A percentile compares a stretch with the other conserved stretches of the same genome.
Evolutionary conservation across 2,113 vertebrate genomes (phyloP).

Genomic region (Redunca redunca): DNA sequence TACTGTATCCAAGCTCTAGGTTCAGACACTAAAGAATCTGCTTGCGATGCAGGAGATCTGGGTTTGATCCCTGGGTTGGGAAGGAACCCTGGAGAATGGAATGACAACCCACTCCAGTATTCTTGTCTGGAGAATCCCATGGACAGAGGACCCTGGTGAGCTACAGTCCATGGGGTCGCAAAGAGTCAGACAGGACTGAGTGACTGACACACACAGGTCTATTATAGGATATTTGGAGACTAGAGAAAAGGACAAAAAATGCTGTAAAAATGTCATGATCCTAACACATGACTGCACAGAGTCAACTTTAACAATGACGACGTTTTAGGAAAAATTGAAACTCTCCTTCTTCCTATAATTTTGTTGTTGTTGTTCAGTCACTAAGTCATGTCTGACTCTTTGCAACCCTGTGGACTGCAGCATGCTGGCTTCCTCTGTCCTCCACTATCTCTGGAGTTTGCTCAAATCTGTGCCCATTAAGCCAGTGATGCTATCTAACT

Average conservation of each 20-base stretch:
- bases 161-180: not conserved
- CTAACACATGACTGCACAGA: not conserved
- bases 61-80: not conserved
- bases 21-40: not conserved
- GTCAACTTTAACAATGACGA: not conserved
- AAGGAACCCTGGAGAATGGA: not conserved
- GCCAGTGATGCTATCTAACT: not conserved
- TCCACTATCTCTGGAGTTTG: not conserved
- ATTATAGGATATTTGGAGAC: not conserved
- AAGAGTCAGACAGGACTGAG: not conserved
- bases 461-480: not conserved
- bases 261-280: not conserved
- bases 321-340: constrained; percentile 34
- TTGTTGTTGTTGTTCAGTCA: not conserved
- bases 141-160: not conserved
- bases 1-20: not conserved
- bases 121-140: not conserved
- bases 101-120: not conserved
- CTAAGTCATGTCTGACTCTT: not conserved
- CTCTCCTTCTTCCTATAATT: constrained; percentile 7
- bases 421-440: not conserved
- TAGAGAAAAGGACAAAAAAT: not conserved
- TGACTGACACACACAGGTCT: not conserved
- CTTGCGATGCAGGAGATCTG: not conserved
- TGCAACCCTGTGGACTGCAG: not conserved